Conservation (phyloP, 2,888 invertebrate genomes). For the Mesoligia furuncula region DNA sequence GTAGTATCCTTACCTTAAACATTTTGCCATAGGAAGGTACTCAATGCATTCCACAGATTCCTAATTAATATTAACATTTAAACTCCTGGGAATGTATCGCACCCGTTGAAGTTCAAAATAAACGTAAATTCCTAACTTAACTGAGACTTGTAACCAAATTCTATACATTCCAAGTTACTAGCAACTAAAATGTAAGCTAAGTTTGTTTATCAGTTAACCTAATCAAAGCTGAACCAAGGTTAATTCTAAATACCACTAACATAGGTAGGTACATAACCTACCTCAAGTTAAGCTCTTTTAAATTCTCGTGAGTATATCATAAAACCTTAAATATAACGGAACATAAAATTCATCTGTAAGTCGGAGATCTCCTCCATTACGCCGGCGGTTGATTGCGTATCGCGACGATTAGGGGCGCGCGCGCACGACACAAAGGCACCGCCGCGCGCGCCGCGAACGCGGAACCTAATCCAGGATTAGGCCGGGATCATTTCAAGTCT, state of each 20-base stretch:
- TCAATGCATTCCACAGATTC: conserved; percentile 27
- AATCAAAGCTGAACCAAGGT: neutral
- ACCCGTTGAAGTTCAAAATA: conserved; percentile 47
- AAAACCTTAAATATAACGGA: conserved; percentile 57
- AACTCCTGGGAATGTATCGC: conserved; percentile 25
- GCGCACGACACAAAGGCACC: conserved; percentile 80
- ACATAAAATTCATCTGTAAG: conserved; percentile 59
- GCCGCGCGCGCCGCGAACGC: conserved; percentile 70
- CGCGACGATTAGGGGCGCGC: conserved; percentile 81
- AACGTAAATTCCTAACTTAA: conserved; percentile 24
- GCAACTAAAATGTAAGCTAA: conserved; percentile 4
- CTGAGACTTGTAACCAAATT: conserved; percentile 19
- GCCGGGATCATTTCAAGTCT: conserved; percentile 68
- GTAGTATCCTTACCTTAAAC: neutral
- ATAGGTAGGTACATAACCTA: neutral
- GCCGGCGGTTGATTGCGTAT: conserved; percentile 80
- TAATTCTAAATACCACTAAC: conserved; percentile 6
- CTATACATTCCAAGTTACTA: conserved; percentile 16
- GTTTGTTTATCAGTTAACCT: conserved; percentile 29
- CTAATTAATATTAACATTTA: conserved; percentile 60
- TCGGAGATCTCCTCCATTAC: conserved; percentile 73
- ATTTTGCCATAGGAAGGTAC: neutral
- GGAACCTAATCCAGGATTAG: conserved; percentile 77
- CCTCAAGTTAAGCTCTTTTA: conserved; percentile 28
- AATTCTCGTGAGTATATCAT: conserved; percentile 14